A percentile compares a stretch with the other conserved stretches of the same genome.
phyloP scores from a whole-genome alignment of 2,888 invertebrate genomes.

The Anoncus sp. region DNA sequence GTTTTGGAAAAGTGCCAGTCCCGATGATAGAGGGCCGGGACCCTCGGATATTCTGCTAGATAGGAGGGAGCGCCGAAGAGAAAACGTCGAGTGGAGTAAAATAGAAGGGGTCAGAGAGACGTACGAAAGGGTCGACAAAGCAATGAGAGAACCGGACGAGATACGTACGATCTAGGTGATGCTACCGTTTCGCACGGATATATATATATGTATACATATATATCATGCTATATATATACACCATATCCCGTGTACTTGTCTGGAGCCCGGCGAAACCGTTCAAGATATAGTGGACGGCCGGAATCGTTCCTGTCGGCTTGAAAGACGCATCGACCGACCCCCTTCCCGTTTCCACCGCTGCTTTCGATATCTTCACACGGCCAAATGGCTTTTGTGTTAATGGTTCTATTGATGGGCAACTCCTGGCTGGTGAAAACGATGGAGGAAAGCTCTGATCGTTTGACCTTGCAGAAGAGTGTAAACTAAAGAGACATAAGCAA shows the following conservation, averaged over 20 bases:
- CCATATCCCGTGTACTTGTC: constrained; percentile 38
- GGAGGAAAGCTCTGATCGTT: constrained; percentile 24
- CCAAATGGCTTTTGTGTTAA: constrained; percentile 66
- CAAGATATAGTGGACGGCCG: constrained; percentile 61
- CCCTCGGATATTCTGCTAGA: constrained; percentile 27
- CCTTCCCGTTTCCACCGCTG: constrained; percentile 13
- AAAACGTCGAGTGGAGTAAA: constrained; percentile 47
- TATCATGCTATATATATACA: not conserved
- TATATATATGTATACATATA: constrained; percentile 8
- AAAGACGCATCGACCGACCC: constrained; percentile 65
- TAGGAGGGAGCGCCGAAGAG: constrained; percentile 16
- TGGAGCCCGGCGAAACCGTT: constrained; percentile 32
- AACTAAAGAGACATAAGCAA: constrained; percentile 30
- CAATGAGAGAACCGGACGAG: constrained; percentile 45
- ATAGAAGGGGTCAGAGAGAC: constrained; percentile 48
- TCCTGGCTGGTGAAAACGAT: constrained; percentile 38
- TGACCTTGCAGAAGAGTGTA: constrained; percentile 17
- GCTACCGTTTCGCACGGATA: constrained; percentile 34
- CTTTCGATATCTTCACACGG: constrained; percentile 61
- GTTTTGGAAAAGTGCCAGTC: constrained; percentile 57
- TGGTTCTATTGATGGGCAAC: constrained; percentile 65
- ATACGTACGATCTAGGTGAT: constrained; percentile 49
- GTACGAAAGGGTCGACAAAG: constrained; percentile 55
- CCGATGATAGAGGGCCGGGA: constrained; percentile 29
- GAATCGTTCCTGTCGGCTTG: constrained; percentile 70